These are phyloP conservation scores for Knipowitschia caucasica DNA, from an alignment of 2,797 vertebrate genomes.

Conservation along the genomic window DNA sequence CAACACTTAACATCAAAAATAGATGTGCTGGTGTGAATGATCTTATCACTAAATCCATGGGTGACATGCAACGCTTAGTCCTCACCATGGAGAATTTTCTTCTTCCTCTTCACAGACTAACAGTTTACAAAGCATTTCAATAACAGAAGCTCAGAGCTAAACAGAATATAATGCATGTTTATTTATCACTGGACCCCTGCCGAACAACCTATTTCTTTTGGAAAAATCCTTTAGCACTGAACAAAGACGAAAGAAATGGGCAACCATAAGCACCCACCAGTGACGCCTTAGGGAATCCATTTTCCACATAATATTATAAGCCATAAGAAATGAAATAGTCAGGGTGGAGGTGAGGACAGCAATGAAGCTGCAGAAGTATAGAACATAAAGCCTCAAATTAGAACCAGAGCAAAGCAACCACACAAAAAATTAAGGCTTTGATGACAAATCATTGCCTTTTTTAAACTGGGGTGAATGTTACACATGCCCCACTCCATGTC, in stretches of 20 bases:
- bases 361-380: constrained; percentile 47
- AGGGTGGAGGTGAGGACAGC: constrained; percentile 4
- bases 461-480: constrained; percentile 77
- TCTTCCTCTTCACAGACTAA: constrained; percentile 47
- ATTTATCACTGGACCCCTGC: constrained; percentile 30
- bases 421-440: constrained; percentile 83
- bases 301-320: constrained; percentile 21
- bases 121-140: constrained; percentile 41
- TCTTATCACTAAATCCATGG: constrained; percentile 57
- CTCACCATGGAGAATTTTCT: constrained; percentile 40
- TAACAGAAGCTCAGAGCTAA: constrained; percentile 36
- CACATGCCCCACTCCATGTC: background rate
- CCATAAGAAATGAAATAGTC: constrained; percentile 12
- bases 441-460: constrained; percentile 80
- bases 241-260: constrained; percentile 40
- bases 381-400: constrained; percentile 87
- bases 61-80: constrained; percentile 30
- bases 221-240: constrained; percentile 31
- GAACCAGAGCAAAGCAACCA: constrained; percentile 80
- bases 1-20: constrained; percentile 54
- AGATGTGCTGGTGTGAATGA: constrained; percentile 46
- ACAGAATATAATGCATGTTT: constrained; percentile 51
- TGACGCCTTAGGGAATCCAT: constrained; percentile 41
- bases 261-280: constrained; percentile 28
- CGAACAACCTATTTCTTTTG: constrained; percentile 27